Percentiles rank a stretch among this genome's conserved stretches.
Conservation (phyloP, 2,888 invertebrate species). For the Lomographa bimaculata region DNA sequence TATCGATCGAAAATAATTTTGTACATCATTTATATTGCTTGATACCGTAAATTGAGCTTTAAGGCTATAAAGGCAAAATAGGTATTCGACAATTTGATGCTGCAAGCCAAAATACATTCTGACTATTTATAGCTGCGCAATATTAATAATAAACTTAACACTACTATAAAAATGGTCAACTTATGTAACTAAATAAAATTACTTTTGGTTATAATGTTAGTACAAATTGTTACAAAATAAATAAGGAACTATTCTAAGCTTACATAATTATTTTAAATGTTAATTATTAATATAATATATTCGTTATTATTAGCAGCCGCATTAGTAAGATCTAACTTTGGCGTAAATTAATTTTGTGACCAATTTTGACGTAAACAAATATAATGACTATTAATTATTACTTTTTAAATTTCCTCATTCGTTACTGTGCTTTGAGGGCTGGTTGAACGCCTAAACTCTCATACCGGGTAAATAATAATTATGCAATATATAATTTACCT, state of each 20-base stretch:
- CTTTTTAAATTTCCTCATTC: too few relatives aligned
- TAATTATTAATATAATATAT: slow-evolving; percentile 5
- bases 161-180: slow-evolving; percentile 7
- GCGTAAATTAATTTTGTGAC: slow-evolving; percentile 66
- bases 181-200: slow-evolving; percentile 14
- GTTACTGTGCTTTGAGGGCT: too few relatives aligned
- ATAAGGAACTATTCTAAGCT: slow-evolving; percentile 11
- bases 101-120: slow-evolving; percentile 1
- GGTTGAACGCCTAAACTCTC: too few relatives aligned
- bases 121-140: slow-evolving; percentile 13
- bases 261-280: not conserved
- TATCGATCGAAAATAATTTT: slow-evolving; percentile 12
- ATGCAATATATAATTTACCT: too few relatives aligned
- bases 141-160: not conserved
- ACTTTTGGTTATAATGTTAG: slow-evolving; percentile 18
- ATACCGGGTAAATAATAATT: too few relatives aligned
- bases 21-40: slow-evolving; percentile 13
- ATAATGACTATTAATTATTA: too few relatives aligned
- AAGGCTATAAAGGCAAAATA: slow-evolving; percentile 48
- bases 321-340: slow-evolving; percentile 62
- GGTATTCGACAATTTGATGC: slow-evolving; percentile 27
- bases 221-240: slow-evolving; percentile 14
- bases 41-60: slow-evolving; percentile 51
- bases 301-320: slow-evolving; percentile 33
- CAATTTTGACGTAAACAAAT: too few relatives aligned